phyloP scores from a whole-genome alignment of 1,140 invertebrate species.

The Drosophila azteca region DNA sequence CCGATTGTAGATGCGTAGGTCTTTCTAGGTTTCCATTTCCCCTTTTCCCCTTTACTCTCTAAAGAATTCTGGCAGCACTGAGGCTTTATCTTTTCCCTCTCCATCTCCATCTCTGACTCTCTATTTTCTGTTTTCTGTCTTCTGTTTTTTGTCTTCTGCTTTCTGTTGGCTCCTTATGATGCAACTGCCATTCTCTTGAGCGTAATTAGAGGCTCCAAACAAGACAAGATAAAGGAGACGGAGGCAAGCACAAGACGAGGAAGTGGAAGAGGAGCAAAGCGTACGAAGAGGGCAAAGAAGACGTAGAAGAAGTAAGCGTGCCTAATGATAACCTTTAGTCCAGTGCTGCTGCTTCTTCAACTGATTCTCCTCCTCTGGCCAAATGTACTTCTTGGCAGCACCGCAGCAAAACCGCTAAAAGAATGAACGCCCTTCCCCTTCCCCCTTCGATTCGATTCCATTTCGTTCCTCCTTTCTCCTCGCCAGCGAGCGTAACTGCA shows the following conservation, averaged over 20 bases:
- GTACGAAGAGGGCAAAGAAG: slow-evolving; percentile 6
- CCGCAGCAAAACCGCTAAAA: too few species aligned
- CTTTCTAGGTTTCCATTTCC: slow-evolving; percentile 7
- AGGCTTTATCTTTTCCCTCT: slow-evolving; percentile 12
- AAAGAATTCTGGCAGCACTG: slow-evolving; percentile 15
- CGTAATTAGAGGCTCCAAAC: slow-evolving; percentile 66
- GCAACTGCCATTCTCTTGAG: slow-evolving; percentile 54
- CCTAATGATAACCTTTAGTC: slow-evolving; percentile 79
- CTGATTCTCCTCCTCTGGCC: not conserved
- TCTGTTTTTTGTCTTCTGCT: too few species aligned
- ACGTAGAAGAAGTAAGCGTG: slow-evolving; percentile 66
- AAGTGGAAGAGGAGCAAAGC: not conserved
- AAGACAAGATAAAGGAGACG: slow-evolving; percentile 20
- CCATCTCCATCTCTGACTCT: not conserved
- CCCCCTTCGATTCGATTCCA: not conserved
- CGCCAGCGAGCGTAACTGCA: slow-evolving; percentile 57
- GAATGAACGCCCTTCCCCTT: slow-evolving; percentile 11
- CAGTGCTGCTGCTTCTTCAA: slow-evolving; percentile 9
- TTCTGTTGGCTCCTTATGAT: slow-evolving; percentile 39
- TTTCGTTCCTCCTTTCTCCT: slow-evolving; percentile 3
- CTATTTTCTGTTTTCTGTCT: not conserved
- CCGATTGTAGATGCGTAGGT: too few species aligned
- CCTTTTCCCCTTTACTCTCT: slow-evolving; percentile 36
- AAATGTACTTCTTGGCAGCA: too few species aligned
- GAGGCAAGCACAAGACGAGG: not conserved